A percentile compares a stretch with the other conserved stretches of the same genome.
phyloP scores from a whole-genome alignment of 2,888 invertebrate species.

The Aphodius granarius region DNA sequence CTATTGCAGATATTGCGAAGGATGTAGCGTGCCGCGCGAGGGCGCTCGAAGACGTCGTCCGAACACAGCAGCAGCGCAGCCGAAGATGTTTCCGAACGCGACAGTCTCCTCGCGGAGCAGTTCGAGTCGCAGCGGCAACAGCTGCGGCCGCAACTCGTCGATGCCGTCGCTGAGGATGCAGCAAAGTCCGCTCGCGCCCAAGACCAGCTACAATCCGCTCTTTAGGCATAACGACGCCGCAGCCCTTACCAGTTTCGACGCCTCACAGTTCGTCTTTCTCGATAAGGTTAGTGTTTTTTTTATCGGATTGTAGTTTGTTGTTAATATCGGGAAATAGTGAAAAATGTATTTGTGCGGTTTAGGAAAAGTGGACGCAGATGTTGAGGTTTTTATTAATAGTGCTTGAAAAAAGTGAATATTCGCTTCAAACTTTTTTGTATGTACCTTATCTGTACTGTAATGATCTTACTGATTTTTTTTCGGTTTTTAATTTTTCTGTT shows the following conservation, averaged over 20 bases:
- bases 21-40: conserved; percentile 12
- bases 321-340: background rate
- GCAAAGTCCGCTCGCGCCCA: conserved; percentile 44
- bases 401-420: too few relatives aligned
- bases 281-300: background rate
- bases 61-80: background rate
- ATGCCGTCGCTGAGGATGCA: conserved; percentile 48
- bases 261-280: conserved; percentile 47
- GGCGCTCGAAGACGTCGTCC: background rate
- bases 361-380: too few relatives aligned
- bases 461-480: too few relatives aligned
- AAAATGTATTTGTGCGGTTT: background rate
- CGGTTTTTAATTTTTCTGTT: too few relatives aligned
- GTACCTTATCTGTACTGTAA: too few relatives aligned
- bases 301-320: too few relatives aligned
- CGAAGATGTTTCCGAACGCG: conserved; percentile 46
- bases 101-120: conserved; percentile 49
- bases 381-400: too few relatives aligned
- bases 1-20: conserved; percentile 13
- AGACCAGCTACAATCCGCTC: conserved; percentile 46
- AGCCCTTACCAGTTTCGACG: conserved; percentile 48
- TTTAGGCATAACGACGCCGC: conserved; percentile 46
- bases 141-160: conserved; percentile 49
- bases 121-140: conserved; percentile 45
- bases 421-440: too few relatives aligned